A percentile compares a stretch with the other conserved stretches of the same genome.
Evolutionary conservation across 2,113 vertebrate genomes (phyloP).

Genomic region (Nanger granti): DNA sequence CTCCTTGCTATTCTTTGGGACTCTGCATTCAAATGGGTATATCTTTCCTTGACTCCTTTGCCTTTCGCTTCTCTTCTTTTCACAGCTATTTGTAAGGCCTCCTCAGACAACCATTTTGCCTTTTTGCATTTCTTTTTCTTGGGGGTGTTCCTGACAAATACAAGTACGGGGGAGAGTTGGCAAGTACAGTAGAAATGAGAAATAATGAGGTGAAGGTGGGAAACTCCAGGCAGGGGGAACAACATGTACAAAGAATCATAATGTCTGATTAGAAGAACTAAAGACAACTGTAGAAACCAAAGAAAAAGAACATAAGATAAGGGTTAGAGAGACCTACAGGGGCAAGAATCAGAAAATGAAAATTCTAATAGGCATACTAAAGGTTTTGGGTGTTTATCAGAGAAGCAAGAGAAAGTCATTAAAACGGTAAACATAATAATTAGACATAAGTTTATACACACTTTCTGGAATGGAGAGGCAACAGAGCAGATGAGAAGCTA

Average conservation of each 20-base stretch:
- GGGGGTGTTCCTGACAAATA: not conserved
- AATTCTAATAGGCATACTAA: not conserved
- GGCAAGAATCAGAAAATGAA: not conserved
- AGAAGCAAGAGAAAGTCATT: not conserved
- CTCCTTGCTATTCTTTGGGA: not conserved
- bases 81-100: not conserved
- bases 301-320: not conserved
- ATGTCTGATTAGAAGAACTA: not conserved
- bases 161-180: not conserved
- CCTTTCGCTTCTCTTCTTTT: not conserved
- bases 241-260: not conserved
- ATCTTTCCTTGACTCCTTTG: not conserved
- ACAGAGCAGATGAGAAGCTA: not conserved
- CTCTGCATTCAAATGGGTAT: not conserved
- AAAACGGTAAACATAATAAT: not conserved
- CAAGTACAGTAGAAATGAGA: not conserved
- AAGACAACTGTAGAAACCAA: not conserved
- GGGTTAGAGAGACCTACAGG: not conserved
- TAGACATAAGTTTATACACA: not conserved
- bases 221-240: not conserved
- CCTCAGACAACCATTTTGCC: not conserved
- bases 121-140: not conserved
- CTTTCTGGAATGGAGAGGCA: not conserved
- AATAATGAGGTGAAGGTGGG: not conserved
- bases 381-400: not conserved